phyloP scores from a whole-genome alignment of 2,113 vertebrate species.

The Microtus oregoni region DNA sequence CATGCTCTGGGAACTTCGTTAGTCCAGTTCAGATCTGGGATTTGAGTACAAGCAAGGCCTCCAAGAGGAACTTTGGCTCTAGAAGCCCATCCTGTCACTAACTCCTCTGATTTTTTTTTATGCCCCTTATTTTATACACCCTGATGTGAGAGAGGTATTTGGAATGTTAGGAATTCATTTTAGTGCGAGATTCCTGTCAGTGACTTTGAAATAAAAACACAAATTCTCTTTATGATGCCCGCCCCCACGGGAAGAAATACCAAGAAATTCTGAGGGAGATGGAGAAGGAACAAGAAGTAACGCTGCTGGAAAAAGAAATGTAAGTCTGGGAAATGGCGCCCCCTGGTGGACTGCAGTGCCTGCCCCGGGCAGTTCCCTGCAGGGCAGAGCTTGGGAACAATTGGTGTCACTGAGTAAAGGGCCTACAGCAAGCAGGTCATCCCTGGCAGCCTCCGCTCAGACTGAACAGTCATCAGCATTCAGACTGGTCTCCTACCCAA shows the following conservation, averaged over 20 bases:
- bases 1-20: background rate
- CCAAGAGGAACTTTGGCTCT: background rate
- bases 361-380: rapidly evolving
- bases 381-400: background rate
- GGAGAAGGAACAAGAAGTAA: constrained; percentile 59
- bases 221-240: constrained; percentile 18
- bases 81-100: background rate
- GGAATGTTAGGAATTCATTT: background rate
- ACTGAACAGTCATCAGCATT: background rate
- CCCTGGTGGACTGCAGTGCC: background rate
- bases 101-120: background rate
- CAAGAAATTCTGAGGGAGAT: constrained; percentile 67
- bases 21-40: background rate
- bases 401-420: background rate
- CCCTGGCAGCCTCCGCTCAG: background rate
- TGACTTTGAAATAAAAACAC: background rate
- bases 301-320: constrained; percentile 72
- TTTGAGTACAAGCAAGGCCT: background rate
- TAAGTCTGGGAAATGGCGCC: constrained; percentile 14
- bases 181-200: background rate
- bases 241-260: constrained; percentile 65
- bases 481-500: background rate
- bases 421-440: background rate
- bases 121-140: background rate
- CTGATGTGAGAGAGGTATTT: background rate